Percentiles rank a stretch among this genome's conserved stretches.
Evolutionary conservation across 2,797 vertebrate species (phyloP).

Genomic region (Alectoris magna): DNA sequence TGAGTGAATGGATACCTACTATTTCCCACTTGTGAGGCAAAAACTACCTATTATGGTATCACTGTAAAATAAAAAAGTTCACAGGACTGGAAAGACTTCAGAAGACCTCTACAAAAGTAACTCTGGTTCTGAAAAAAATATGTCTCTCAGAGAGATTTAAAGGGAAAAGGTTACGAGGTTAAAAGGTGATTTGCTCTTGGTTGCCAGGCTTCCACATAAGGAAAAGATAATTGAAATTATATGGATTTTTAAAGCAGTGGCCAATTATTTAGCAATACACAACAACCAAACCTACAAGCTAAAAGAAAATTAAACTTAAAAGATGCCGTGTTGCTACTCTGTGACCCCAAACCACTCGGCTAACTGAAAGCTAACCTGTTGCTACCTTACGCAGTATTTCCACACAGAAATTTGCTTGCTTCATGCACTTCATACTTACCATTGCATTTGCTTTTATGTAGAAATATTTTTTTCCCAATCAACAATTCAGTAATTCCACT

Average conservation of each 20-base stretch:
- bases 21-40: not conserved
- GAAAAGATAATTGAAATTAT: not conserved
- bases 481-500: not conserved
- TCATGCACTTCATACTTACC: not conserved
- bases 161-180: not conserved
- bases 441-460: not conserved
- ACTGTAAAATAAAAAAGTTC: not conserved
- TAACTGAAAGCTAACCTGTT: not conserved
- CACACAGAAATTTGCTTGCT: not conserved
- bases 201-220: not conserved
- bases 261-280: not conserved
- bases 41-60: not conserved
- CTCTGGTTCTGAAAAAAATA: conserved; percentile 20
- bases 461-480: not conserved
- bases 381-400: not conserved
- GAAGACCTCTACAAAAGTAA: not conserved
- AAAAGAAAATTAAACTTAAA: not conserved
- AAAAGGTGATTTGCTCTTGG: not conserved
- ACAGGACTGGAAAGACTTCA: not conserved
- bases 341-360: not conserved
- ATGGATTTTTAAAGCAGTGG: not conserved
- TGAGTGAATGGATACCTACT: not conserved
- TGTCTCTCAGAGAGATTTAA: not conserved
- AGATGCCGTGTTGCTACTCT: not conserved
- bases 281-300: not conserved